Evolutionary conservation across 1,140 invertebrate species (phyloP), one percentile per base, ranked within the genome.

Genomic region (Panagrolaimus sp.): DNA sequence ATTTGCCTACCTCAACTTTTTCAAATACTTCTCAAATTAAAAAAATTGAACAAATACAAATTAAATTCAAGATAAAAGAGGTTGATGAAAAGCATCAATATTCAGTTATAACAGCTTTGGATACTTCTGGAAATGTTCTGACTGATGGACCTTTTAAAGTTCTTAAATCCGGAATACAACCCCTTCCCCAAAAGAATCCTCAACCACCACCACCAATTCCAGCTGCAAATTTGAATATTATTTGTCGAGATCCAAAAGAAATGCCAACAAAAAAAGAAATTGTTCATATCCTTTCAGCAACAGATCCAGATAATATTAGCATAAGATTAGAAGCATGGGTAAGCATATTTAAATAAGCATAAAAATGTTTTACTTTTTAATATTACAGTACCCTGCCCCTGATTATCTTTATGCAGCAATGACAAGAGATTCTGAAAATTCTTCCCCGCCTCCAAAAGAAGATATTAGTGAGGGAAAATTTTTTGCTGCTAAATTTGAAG

Each of bases 241-340:
- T 28, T 0, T 58, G 52, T 14, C 52, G 52, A 21, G 52, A 58
- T 58, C 52, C 52, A 28, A 58, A 58, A 14, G 52, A 58, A 58
- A 58, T 58, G 52, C 52, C 52, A 17, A 58, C 15, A 0, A 58
- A 58, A 14, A 58, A 58, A 17, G 52, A 58, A 17, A 28, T 58
- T 17, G 55, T 71, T 65, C n/a, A 15, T 46, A 67, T 71, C 1
- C 26, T 71, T 46, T 71, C 66, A 44, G 70, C 70, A 45, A 43
- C 55, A 10, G 70, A 71, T 38, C 70, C 70, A 0, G 70, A 71
- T 15, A 67, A 67, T 46, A 68, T 71, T 63, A 64, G 58, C 47
- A 70, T 71, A 17, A 17, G 70, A 46, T 48, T 71, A 32, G 45
- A 55, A 45, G 45, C 32, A 32, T 71, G 70, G 70, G 70, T 71